Percentiles rank a stretch among this genome's conserved stretches.
phyloP scores from a whole-genome alignment of 2,888 invertebrate species.

The Galerucella calmariensis region DNA sequence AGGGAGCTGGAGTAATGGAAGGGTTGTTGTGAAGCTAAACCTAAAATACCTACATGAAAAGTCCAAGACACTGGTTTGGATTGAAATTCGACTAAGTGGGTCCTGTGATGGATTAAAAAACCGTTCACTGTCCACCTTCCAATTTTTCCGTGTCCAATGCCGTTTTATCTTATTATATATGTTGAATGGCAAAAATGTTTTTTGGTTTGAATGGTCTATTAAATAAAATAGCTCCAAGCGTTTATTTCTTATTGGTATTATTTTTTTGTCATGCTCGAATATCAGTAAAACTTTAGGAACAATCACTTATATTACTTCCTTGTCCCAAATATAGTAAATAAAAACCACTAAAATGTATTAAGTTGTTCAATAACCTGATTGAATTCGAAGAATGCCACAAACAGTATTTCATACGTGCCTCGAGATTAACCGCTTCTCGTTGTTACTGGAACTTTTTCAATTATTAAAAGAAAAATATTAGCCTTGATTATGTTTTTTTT shows the following conservation, averaged over 20 bases:
- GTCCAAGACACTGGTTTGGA: no score
- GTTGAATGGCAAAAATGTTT: neutral
- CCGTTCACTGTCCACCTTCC: neutral
- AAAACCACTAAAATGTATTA: slow-evolving; percentile 24
- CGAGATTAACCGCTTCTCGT: slow-evolving; percentile 3
- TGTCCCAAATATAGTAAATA: slow-evolving; percentile 20
- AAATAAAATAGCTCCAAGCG: neutral
- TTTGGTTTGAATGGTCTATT: neutral
- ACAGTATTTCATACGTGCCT: slow-evolving; percentile 51
- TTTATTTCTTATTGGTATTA: neutral
- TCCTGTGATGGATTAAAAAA: no score
- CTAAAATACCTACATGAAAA: no score
- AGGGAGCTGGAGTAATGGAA: no score
- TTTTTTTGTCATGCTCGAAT: neutral
- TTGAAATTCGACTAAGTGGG: no score
- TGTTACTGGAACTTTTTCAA: slow-evolving; percentile 11
- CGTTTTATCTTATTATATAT: neutral
- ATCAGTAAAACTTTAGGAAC: slow-evolving; percentile 1
- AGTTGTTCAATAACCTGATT: slow-evolving; percentile 22
- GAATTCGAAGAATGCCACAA: slow-evolving; percentile 48
- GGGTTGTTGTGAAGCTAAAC: no score
- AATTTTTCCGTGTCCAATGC: neutral
- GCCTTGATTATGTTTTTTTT: neutral
- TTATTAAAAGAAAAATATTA: slow-evolving; percentile 3
- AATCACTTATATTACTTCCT: slow-evolving; percentile 8